phyloP scores from a whole-genome alignment of 2,888 invertebrate species.

The Cremastobaeus sp. region DNA sequence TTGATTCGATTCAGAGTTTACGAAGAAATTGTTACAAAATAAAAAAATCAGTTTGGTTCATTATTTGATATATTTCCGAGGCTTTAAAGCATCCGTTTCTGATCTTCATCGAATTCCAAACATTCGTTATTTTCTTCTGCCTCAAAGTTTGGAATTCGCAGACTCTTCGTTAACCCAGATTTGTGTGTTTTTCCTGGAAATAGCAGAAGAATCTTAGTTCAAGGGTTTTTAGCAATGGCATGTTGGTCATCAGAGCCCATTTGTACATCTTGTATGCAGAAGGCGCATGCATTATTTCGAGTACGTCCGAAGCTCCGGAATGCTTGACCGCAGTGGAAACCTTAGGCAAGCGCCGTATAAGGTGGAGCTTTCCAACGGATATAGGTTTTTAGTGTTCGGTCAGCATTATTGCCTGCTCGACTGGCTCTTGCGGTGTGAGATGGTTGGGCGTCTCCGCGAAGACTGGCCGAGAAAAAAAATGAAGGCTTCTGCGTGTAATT shows the following conservation, averaged over 20 bases:
- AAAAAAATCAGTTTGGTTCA: too few relatives aligned
- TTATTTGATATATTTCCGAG: too few relatives aligned
- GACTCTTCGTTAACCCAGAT: not conserved
- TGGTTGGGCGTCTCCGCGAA: conserved; percentile 42
- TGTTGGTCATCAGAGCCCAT: too few relatives aligned
- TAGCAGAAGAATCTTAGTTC: conserved; percentile 10
- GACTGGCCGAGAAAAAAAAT: conserved; percentile 32
- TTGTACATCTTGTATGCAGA: conserved; percentile 4
- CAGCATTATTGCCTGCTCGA: conserved; percentile 43
- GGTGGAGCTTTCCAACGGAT: conserved; percentile 66
- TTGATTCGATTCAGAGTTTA: too few relatives aligned
- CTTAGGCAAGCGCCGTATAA: conserved; percentile 66
- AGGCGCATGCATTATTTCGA: conserved; percentile 27
- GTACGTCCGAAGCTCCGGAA: conserved; percentile 66
- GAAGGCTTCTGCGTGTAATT: conserved; percentile 31
- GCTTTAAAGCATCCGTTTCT: too few relatives aligned
- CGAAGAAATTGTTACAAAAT: too few relatives aligned
- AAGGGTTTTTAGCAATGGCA: conserved; percentile 22
- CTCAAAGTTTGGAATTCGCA: conserved; percentile 11
- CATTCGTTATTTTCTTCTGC: too few relatives aligned
- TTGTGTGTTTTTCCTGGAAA: conserved; percentile 17
- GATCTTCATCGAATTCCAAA: too few relatives aligned
- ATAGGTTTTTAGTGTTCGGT: conserved; percentile 66
- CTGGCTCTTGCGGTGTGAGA: conserved; percentile 51
- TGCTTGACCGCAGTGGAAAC: conserved; percentile 65